Base-by-base conservation (phyloP, 2,797 vertebrate genomes). In the Chelon auratus region DNA sequence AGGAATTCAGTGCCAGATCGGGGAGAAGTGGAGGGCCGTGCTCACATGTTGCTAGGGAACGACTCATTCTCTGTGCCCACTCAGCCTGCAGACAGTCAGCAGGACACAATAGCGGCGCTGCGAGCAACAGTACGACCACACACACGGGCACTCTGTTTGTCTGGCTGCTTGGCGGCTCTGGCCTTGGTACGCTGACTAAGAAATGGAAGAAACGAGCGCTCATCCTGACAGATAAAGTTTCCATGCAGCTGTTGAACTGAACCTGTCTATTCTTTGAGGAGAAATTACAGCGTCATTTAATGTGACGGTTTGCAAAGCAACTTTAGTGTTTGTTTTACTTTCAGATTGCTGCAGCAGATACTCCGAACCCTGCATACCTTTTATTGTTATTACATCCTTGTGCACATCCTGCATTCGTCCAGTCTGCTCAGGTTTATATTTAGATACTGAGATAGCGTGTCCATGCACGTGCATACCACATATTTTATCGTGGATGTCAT, bases 11-110 rank as follows among this genome's bases (percentile, higher is more conserved):
- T 81, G 80, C 81, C 85, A 82, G 86, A 87, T 84, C 66, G 20
- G 82, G 76, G 82, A 82, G 81, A 90, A 68, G 69, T 48, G 77
- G 73, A 82, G 82, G 80, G 85, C 79, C 47, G 75, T 72, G 79
- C 84, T 90, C 82, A 43, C 77, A 80, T 77, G 92, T 94, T 93
- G 92, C 93, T 93, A 93, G 90, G 93, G 86, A 94, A 93, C 92
- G 4, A 83, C 69, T 92, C 82, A 42, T 86, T 89, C 83, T 88
- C 69, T 39, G 70, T 89, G 82, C 91, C 88, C 89, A 90, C 90
- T 91, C 84, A 87, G 80, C 84, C 82, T 83, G 84, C 84, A 90
- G 86, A 86, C 86, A 85, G 86, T 68, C 81, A 77, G 81, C 75
- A 60, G 85, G 83, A 90, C 83, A 89, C 89, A 90, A 89, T 80